Base-by-base conservation (phyloP, 2,797 vertebrate species). In the Microcaecilia unicolor region DNA sequence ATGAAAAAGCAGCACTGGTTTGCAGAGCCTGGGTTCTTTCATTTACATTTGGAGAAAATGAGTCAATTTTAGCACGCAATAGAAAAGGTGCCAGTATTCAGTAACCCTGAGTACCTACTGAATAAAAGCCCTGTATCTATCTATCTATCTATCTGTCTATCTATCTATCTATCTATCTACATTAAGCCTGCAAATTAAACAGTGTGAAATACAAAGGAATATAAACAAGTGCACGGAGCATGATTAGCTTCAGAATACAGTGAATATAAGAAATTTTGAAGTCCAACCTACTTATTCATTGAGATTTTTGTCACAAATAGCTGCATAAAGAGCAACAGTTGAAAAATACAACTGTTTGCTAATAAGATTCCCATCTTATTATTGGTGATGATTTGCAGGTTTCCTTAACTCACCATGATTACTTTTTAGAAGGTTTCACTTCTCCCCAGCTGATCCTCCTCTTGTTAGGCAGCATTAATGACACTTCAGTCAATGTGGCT, bases 401-500 rank as follows among this genome's bases (percentile, higher is more conserved):
- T 83, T 78, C 81, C 79, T 81, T 86, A 85, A 86, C 86, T 87
- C 80, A 4, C 86, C 80, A 78, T 92, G 91, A 95, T 97, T 92
- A 91, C 91, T 88, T 90, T 85, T 94, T 81, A 90, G 87, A 89
- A 82, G 78, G 76, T 43, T 72, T 80, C 76, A 64, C 81, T 84
- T 70, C 67, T 74, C 83, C 81, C 77, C 87, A 90, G 90, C 90
- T 90, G 92, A 89, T 91, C 83, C 86, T 86, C 86, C 75, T 91
- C 92, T 93, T 92, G 93, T 96, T 94, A 92, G 84, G 83, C 88
- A 84, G 87, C 90, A 89, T 92, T 97, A 97, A 97, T 93, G 95
- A 97, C 92, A 93, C 92, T 94, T 93, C 94, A 96, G 87, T 97
- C 93, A 92, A 85, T 84, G 81, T 65, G 75, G 87, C 91, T 97